Evolutionary conservation across 1,140 invertebrate species (phyloP), one percentile per base, ranked within the genome.

Genomic region (Geopemphigus sp.): DNA sequence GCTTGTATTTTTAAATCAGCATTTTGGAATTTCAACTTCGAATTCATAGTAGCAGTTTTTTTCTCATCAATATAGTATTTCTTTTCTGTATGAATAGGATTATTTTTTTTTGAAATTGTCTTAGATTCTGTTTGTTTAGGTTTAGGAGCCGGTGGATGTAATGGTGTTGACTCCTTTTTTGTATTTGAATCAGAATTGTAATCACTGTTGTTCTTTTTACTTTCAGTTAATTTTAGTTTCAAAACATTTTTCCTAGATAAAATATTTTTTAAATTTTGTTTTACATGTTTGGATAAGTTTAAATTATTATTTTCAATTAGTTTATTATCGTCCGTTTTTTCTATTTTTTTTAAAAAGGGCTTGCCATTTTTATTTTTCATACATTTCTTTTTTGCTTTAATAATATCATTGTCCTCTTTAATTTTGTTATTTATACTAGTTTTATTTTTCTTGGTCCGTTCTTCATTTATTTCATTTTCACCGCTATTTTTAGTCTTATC

Each of bases 21-120:
- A 53, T 92, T 94, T 78, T 94, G 89, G 86, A 95, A 94, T 86
- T 94, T 94, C 1, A 93, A 93, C 86, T 94, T 92, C 84, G 92
- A 95, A 4, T 92, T 93, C 88, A 95, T 95, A 8, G 95, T 94
- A 59, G 93, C 95, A 86, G 94, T 39, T 78, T 78, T 76, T 19
- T 78, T 78, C 15, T 78, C 74, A 26, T 57, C 74, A 0, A 78
- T 15, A 50, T 63, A 47, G 47, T 76, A 56, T 78, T 78, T 78
- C 29, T 63, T 63, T 63, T 63, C 57, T 63, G 61, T 17, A 12
- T 63, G 14, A 61, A 78, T 78, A 26, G 74, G 61, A 78, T 78
- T 78, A 26, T 78, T 63, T 50, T 78, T 78, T 15, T 78, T 57
- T 63, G 61, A 78, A 47, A 78, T 26, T 11, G 57, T 63, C 5